Evolutionary conservation across 2,888 invertebrate species (phyloP), one percentile per base, ranked within the genome.

Genomic region (Ochlodes sylvanus): DNA sequence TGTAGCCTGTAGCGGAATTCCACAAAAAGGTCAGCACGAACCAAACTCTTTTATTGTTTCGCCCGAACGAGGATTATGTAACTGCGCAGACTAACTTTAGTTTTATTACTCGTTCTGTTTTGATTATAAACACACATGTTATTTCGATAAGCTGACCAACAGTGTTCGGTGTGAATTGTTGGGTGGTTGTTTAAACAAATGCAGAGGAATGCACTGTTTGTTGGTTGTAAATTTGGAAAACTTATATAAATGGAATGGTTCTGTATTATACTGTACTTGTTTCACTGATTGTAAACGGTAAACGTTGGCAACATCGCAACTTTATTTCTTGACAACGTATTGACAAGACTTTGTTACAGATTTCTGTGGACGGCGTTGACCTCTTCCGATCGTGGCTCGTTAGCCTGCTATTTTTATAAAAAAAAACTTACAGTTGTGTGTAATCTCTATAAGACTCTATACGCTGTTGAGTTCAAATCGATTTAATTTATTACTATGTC

Each of bases 1-100:
- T 86, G 87, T 87, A 85, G 84, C 81, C 80, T 77, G 79, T 77
- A 77, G 72, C 76, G 77, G 79, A 86, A 85, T 87, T 84, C 82
- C 79, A 81, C 74, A 82, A 79, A 85, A 87, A 88, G 88, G 88
- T 87, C 85, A 83, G 76, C 71, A 78, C 77, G 77, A 79, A 79
- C 79, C 47, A 27, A 64, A 58, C 50, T 65, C n/a, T 65, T 65
- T 65, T 65, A 65, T 65, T 47, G 65, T 58, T 64, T 56, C 57
- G 55, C 34, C 55, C 55, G 57, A 57, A 56, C 38, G 57, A 38
- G 57, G 56, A 64, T 65, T 65, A 65, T 58, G 57, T 58, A 65
- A 58, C 50, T 52, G 52, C n/a, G 38, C 65, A 47, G 27, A 15
- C 55, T 55, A 55, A 55, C 34, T 32, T 60, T 60, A 60, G 10